Evolutionary conservation across 1,140 invertebrate genomes (phyloP), one percentile per base, ranked within the genome.

Genomic region (Lucilia sericata): DNA sequence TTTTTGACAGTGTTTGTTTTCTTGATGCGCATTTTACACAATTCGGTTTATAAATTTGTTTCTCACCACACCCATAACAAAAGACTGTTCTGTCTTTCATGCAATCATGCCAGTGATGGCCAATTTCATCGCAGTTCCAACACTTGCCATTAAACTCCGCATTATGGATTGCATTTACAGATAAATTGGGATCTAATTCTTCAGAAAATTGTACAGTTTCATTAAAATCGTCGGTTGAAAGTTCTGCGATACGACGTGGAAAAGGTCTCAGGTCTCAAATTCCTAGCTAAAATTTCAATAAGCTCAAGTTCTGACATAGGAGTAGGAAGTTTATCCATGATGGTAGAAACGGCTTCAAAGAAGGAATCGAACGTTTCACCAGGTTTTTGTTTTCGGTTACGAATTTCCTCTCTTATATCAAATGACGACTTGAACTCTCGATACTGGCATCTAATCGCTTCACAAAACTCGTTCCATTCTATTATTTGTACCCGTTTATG

Each of bases 21-120:
- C 21, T 10, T 21, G n/a, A 17, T 2, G n/a, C n/a, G 13, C 75
- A 78, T 36, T 36, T 78, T 78, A 30, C 5, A 13, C 78, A 81
- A 7, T 51, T 17, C n/a, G 78, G 78, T 21, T 81, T 81, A 51
- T 81, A 81, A 5, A 25, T 21, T 5, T 51, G 17, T 21, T 49
- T 49, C 12, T n/a, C 47, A 4, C 78, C 78, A 51, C 78, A 81
- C 8, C 78, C 78, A 81, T 81, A 81, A 21, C 78, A 81, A 51
- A 81, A 74, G 2, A 74, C 34, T 2, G 10, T 13, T 34, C 21
- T n/a, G 25, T n/a, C 21, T 34, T 30, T 21, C 21, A 49, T 5
- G 13, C 78, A 81, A n/a, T 74, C 65, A 4, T 74, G 10, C 65
- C n/a, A 74, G 12, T 21, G 21, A 21, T 74, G 65, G n/a, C 78